A percentile compares a stretch with the other conserved stretches of the same genome.
Conservation (phyloP, 2,797 vertebrate species). For the Lerista edwardsae region DNA sequence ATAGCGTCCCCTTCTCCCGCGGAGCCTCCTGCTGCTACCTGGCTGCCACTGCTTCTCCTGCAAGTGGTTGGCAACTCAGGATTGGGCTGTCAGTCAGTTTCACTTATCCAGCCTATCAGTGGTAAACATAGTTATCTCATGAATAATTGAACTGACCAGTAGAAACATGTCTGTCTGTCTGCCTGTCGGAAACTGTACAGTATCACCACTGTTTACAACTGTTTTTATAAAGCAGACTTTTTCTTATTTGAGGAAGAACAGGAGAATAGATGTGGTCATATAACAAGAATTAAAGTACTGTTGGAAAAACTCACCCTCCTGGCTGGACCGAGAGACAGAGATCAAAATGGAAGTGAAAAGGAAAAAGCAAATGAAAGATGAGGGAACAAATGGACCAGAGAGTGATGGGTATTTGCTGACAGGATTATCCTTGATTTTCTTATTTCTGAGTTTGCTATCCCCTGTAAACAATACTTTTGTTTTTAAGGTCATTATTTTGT, state of each 20-base stretch:
- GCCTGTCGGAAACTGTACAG: too few species aligned
- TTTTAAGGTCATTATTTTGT: constrained; percentile 73
- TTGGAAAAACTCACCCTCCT: not conserved
- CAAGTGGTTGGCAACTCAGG: too few species aligned
- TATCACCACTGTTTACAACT: too few species aligned
- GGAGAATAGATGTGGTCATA: not conserved
- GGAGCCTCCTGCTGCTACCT: too few species aligned
- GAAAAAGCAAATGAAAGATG: constrained; percentile 65
- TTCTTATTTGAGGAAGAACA: not conserved
- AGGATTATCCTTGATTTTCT: constrained; percentile 71
- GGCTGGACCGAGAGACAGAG: not conserved
- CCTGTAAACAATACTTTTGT: constrained; percentile 63
- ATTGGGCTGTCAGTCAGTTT: too few species aligned
- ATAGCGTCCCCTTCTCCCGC: too few species aligned
- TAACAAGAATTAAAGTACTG: constrained; percentile 19
- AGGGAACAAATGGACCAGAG: constrained; percentile 66
- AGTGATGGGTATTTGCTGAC: constrained; percentile 73
- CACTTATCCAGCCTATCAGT: not conserved
- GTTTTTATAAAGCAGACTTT: not conserved
- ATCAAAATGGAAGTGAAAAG: constrained; percentile 43
- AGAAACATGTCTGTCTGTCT: not conserved
- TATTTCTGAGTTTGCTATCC: constrained; percentile 60
- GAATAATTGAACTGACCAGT: not conserved
- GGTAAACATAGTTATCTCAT: not conserved
- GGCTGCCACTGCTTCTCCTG: too few species aligned